phyloP scores from a whole-genome alignment of 2,888 invertebrate genomes.

The Volucella zonaria region DNA sequence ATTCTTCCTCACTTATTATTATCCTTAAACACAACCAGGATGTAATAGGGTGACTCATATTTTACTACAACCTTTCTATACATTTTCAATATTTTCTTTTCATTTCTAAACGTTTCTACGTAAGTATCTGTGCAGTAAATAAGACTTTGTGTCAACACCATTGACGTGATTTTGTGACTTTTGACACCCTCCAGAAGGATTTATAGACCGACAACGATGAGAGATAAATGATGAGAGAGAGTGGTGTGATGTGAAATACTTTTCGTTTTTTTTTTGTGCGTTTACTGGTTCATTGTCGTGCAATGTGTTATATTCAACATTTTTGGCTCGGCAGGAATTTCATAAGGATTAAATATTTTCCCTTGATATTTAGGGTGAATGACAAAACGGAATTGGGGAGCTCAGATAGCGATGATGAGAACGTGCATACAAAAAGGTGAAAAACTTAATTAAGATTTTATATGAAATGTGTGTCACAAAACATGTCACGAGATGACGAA shows the following conservation, averaged over 20 bases:
- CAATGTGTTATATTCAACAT: constrained; percentile 31
- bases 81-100: background rate
- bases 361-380: constrained; percentile 1
- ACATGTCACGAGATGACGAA: constrained; percentile 12
- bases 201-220: constrained; percentile 22
- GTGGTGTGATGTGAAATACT: constrained; percentile 4
- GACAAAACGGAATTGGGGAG: background rate
- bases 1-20: too few relatives aligned
- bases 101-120: background rate
- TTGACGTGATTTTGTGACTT: constrained; percentile 39
- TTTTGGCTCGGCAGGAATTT: constrained; percentile 16
- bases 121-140: background rate
- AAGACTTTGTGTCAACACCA: constrained; percentile 11
- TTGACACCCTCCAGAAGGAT: constrained; percentile 31
- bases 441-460: constrained; percentile 28
- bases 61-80: background rate
- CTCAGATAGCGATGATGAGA: constrained; percentile 7
- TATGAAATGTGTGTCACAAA: constrained; percentile 11
- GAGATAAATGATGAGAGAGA: background rate
- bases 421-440: background rate
- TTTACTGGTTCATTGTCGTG: constrained; percentile 21
- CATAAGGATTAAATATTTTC: constrained; percentile 16
- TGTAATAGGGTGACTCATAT: too few relatives aligned
- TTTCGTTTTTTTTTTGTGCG: constrained; percentile 14
- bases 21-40: too few relatives aligned